Conservation (phyloP, 2,113 vertebrate genomes). For the Bos javanicus region DNA sequence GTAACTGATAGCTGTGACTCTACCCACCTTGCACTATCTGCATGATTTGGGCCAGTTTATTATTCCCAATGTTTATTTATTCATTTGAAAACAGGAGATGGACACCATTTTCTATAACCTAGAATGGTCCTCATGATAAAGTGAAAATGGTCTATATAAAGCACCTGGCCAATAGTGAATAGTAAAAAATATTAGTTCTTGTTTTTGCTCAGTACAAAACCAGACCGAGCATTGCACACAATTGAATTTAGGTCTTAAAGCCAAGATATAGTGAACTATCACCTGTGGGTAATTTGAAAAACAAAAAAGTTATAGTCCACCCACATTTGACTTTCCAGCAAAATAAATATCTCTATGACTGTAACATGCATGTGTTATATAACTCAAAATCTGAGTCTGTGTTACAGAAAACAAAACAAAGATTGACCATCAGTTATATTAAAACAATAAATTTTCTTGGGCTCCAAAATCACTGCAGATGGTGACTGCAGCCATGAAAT, state of each 20-base stretch:
- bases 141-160: not conserved
- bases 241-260: not conserved
- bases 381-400: not conserved
- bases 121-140: not conserved
- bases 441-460: not conserved
- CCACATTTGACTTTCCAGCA: not conserved
- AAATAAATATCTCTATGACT: not conserved
- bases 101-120: not conserved
- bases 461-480: not conserved
- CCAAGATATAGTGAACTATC: not conserved
- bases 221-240: not conserved
- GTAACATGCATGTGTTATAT: not conserved
- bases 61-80: not conserved
- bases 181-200: not conserved
- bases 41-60: not conserved
- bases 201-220: not conserved
- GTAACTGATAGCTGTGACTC: not conserved
- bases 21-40: not conserved
- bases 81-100: not conserved
- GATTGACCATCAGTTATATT: not conserved
- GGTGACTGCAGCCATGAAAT: not conserved
- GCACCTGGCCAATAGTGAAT: not conserved
- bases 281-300: not conserved
- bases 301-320: not conserved
- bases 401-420: not conserved